phyloP scores from a whole-genome alignment of 2,113 vertebrate genomes.

The Progne subis region DNA sequence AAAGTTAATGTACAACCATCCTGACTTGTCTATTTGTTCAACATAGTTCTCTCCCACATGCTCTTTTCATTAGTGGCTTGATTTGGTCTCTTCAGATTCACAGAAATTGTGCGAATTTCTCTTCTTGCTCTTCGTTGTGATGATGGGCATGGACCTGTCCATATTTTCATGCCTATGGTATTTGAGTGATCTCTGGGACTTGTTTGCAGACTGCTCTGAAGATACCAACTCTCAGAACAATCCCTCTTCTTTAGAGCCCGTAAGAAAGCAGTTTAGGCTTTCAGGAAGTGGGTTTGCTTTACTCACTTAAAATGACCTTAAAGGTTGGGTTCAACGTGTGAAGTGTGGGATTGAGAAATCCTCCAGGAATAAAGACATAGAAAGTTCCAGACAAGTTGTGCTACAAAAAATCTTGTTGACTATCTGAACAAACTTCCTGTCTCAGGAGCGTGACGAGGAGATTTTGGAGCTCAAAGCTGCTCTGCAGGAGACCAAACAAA shows the following conservation, averaged over 20 bases:
- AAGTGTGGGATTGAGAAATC: not conserved
- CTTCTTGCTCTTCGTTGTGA: not conserved
- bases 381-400: not conserved
- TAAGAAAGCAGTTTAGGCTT: not conserved
- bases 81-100: not conserved
- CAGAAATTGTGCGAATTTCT: not conserved
- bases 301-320: not conserved
- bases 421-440: not conserved
- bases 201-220: not conserved
- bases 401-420: not conserved
- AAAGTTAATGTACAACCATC: not conserved
- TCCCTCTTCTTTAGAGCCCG: not conserved
- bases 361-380: not conserved
- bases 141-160: not conserved
- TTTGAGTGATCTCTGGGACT: not conserved
- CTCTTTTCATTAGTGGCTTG: not conserved
- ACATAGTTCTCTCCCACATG: rapidly evolving
- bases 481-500: constrained; percentile 72
- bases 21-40: not conserved
- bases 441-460: constrained; percentile 87
- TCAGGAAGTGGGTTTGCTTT: not conserved
- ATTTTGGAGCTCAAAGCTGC: constrained; percentile 82
- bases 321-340: not conserved
- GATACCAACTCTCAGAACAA: not conserved
- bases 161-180: not conserved